phyloP scores from a whole-genome alignment of 2,797 vertebrate species.

The Novumbra hubbsi region DNA sequence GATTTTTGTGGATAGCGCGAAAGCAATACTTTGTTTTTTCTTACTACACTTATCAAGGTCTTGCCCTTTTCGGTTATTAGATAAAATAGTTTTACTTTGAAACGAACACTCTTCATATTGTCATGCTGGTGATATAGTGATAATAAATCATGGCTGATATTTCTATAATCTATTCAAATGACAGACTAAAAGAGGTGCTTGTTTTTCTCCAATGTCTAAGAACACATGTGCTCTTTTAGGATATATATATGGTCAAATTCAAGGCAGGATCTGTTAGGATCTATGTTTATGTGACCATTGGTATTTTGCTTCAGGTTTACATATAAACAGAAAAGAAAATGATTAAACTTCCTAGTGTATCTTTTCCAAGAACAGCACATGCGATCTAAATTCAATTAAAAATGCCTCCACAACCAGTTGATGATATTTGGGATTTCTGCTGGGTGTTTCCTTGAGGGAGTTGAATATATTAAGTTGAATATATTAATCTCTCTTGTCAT shows the following conservation, averaged over 20 bases:
- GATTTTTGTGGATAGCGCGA: background rate
- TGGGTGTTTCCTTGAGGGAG: conserved; percentile 10
- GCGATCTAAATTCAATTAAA: conserved; percentile 39
- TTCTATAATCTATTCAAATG: background rate
- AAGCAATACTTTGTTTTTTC: background rate
- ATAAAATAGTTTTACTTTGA: background rate
- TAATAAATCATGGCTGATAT: background rate
- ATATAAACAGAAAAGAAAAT: conserved; percentile 34
- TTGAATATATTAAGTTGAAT: background rate
- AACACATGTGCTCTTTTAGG: conserved; percentile 13
- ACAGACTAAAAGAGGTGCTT: background rate
- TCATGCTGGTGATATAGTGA: conserved; percentile 1
- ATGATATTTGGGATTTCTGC: background rate
- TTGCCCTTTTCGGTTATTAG: background rate
- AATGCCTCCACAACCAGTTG: conserved; percentile 25
- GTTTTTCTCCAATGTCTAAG: background rate
- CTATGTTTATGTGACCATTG: conserved; percentile 19
- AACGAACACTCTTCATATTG: background rate
- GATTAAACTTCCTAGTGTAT: conserved; percentile 29
- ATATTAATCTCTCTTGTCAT: background rate
- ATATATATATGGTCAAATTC: background rate
- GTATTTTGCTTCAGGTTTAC: conserved; percentile 24
- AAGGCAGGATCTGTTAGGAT: background rate
- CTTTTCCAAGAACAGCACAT: conserved; percentile 40
- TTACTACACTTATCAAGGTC: background rate